These are phyloP conservation scores for Lanius ludovicianus DNA, from an alignment of 2,113 vertebrate genomes.

Conservation along the genomic window DNA sequence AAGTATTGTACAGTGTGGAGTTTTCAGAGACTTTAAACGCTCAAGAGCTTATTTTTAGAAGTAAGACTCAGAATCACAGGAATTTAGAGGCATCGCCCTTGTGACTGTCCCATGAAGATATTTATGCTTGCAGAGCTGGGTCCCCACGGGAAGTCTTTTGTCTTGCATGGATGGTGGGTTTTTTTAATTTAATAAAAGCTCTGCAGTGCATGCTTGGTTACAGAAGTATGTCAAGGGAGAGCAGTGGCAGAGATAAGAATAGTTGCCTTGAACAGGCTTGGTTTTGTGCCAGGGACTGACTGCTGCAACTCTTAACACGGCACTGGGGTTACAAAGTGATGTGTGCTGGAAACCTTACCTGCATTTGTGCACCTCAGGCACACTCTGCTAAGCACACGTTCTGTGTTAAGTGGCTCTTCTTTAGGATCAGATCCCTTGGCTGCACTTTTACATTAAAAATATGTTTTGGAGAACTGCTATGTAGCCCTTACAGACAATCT, in stretches of 20 bases:
- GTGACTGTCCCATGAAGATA: not conserved
- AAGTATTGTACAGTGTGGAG: not conserved
- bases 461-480: not conserved
- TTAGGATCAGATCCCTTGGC: not conserved
- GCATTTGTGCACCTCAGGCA: not conserved
- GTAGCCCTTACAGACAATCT: not conserved
- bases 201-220: not conserved
- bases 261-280: not conserved
- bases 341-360: not conserved
- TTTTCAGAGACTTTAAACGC: not conserved
- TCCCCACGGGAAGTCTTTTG: not conserved
- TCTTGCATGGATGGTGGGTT: not conserved
- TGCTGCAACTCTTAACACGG: not conserved
- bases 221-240: not conserved
- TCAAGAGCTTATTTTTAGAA: not conserved
- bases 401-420: not conserved
- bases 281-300: not conserved
- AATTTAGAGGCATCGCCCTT: conserved; percentile 5
- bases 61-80: not conserved
- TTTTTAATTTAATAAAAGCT: not conserved
- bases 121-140: not conserved
- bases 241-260: not conserved
- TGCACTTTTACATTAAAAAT: not conserved
- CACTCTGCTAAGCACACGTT: not conserved
- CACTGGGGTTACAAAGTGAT: not conserved